Evolutionary conservation across 2,888 invertebrate species (phyloP).

Genomic region (Teleiodes luculella): DNA sequence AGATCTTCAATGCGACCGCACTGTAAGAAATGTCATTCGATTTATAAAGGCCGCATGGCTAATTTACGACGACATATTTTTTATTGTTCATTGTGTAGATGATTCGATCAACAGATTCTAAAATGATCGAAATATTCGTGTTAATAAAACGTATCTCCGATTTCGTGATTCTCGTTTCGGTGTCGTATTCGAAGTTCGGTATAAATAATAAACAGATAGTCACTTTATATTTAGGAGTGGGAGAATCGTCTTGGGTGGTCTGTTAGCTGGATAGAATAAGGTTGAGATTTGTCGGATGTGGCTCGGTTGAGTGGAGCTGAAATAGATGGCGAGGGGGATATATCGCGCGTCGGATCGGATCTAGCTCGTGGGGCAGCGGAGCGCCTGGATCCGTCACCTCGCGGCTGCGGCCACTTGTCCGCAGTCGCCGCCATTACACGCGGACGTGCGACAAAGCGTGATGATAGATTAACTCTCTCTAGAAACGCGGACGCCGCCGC

Average conservation of each 20-base stretch:
- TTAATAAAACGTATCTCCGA: constrained; percentile 47
- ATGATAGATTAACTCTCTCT: constrained; percentile 19
- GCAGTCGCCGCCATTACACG: constrained; percentile 27
- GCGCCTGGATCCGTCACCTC: constrained; percentile 61
- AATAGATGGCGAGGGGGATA: constrained; percentile 64
- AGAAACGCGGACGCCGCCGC: constrained; percentile 8
- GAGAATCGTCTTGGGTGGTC: constrained; percentile 68
- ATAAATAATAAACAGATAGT: constrained; percentile 62
- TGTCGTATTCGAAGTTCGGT: constrained; percentile 41
- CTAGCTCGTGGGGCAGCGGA: constrained; percentile 12
- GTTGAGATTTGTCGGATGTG: constrained; percentile 70
- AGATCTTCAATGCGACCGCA: constrained; percentile 37
- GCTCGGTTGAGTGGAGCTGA: constrained; percentile 65
- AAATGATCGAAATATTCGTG: constrained; percentile 31
- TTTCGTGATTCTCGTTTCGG: constrained; percentile 53
- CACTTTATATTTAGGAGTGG: constrained; percentile 66
- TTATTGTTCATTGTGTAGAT: constrained; percentile 47
- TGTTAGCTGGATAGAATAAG: constrained; percentile 57
- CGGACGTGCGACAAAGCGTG: constrained; percentile 14
- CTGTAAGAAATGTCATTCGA: constrained; percentile 42
- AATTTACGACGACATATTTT: constrained; percentile 55
- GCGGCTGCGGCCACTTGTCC: constrained; percentile 44
- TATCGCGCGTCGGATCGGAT: constrained; percentile 55
- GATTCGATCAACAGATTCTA: constrained; percentile 52
- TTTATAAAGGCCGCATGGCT: constrained; percentile 40